phyloP scores from a whole-genome alignment of 1,140 invertebrate genomes.

The Pseudomyrmex dendroicus region DNA sequence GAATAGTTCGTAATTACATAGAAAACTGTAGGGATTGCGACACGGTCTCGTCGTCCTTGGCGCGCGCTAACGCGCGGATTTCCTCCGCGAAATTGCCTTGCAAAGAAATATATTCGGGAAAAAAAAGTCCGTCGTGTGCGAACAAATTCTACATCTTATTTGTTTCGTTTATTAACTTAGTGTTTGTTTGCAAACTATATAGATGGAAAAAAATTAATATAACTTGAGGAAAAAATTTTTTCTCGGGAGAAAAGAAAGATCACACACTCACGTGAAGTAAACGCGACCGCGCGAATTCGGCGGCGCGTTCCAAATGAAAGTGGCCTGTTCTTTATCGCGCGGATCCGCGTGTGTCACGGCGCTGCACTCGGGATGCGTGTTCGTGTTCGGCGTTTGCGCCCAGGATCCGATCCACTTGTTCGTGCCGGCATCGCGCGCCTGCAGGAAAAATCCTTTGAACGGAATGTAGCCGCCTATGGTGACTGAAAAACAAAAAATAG shows the following conservation, averaged over 20 bases:
- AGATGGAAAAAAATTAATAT: not conserved
- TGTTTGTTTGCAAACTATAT: too few relatives aligned
- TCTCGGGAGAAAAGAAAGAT: not conserved
- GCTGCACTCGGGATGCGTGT: constrained; percentile 91
- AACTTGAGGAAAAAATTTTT: not conserved
- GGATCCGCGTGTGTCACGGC: constrained; percentile 92
- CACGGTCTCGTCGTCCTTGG: too few relatives aligned
- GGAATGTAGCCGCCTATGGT: constrained; percentile 86
- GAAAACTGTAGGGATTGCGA: too few relatives aligned
- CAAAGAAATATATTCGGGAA: too few relatives aligned
- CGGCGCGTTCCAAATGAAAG: constrained; percentile 91
- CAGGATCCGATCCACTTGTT: constrained; percentile 91
- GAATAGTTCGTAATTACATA: too few relatives aligned
- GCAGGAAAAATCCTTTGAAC: constrained; percentile 93
- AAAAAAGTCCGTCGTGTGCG: too few relatives aligned
- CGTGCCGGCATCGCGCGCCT: constrained; percentile 89
- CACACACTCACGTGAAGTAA: constrained; percentile 91
- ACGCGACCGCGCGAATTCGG: constrained; percentile 88
- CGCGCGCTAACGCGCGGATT: too few relatives aligned
- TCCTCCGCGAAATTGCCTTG: too few relatives aligned
- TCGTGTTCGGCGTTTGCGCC: constrained; percentile 89
- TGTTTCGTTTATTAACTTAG: too few relatives aligned
- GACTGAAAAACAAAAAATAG: constrained; percentile 83
- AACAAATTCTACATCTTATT: too few relatives aligned
- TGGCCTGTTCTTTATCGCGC: constrained; percentile 90